Base-by-base conservation (phyloP, 2,888 invertebrate genomes). In the Stramonita haemastoma region DNA sequence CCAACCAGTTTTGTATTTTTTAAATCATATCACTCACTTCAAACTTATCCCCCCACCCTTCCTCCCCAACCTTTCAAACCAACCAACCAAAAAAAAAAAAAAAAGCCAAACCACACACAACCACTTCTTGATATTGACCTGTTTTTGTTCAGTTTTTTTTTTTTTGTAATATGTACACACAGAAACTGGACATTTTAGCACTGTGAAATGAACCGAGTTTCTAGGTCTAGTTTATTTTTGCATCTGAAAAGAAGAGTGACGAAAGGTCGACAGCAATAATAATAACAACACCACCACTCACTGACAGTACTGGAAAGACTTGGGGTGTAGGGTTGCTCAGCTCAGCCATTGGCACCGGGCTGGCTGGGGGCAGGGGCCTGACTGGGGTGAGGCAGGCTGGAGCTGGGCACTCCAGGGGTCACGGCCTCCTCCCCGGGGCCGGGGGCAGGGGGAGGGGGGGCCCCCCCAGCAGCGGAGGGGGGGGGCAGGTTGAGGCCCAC, bases 271-370 rank as follows among this genome's bases (percentile, higher is more conserved):
- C 60, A 17, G 34, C 32, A 60, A 4, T 15, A 60, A 22, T 22
- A 60, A 13, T 17, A 13, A 57, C 8, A 57, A 29, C 0, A 1
- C 11, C 15, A 70, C 5, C 8, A 1, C 73, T 26, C 26, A 73
- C 73, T n/a, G 22, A 26, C 17, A 79, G 32, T 32, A 79, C 34
- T 79, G 79, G 87, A 87, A 87, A 87, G 87, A 87, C 87, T 79
- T 79, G 81, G n/a, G 57, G 87, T 57, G n/a, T 79, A 77, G 6
- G 11, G 26, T 29, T 34, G 1, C 19, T 17, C 8, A 17, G 29
- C 1, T 87, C 79, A 87, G 56, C 87, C 81, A 81, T 57, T 79
- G 13, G 77, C 73, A 81, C 57, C 81, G 22, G 87, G 56, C 15
- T 34, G 81, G 81, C 15, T 57, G 13, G 57, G 19, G 13, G 29